Percentiles rank a stretch among this genome's conserved stretches.
These are phyloP conservation scores for Diprion similis DNA, from an alignment of 1,140 invertebrate species.

Conservation along the genomic window DNA sequence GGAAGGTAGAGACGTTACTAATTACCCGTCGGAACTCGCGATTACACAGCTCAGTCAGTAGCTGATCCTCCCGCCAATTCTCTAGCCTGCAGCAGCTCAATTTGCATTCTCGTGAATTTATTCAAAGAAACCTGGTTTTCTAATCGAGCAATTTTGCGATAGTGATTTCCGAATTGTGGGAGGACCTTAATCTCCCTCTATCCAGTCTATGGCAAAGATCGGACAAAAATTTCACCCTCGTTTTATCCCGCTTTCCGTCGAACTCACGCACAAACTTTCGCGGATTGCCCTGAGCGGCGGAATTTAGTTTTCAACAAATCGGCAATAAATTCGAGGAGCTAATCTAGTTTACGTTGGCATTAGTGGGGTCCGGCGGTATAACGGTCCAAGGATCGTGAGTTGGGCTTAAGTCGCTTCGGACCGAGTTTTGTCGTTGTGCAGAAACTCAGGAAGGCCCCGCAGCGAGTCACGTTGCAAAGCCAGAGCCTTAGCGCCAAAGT, in stretches of 20 bases:
- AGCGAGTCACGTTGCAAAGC: no score
- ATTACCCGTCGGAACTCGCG: slow-evolving; percentile 47
- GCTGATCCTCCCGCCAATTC: slow-evolving; percentile 24
- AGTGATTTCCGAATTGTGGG: not conserved
- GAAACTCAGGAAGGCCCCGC: no score
- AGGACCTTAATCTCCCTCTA: not conserved
- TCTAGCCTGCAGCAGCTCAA: slow-evolving; percentile 31
- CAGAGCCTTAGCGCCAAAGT: no score
- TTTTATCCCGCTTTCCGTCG: not conserved
- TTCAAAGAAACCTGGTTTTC: slow-evolving; percentile 29
- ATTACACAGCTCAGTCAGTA: slow-evolving; percentile 48
- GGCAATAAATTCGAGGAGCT: not conserved
- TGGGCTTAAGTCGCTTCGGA: no score
- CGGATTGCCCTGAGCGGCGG: no score
- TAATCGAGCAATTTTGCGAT: slow-evolving; percentile 26
- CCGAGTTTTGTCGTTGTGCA: no score
- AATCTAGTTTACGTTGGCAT: no score
- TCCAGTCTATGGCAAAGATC: not conserved
- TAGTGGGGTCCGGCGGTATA: no score
- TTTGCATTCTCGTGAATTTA: slow-evolving; percentile 44
- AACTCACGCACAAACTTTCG: no score
- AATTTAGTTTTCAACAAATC: not conserved
- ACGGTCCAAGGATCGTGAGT: no score
- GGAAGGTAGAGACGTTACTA: slow-evolving; percentile 37
- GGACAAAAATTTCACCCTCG: not conserved